Evolutionary conservation across 2,888 invertebrate species (phyloP).

Genomic region (Lycocerus yunnanus): DNA sequence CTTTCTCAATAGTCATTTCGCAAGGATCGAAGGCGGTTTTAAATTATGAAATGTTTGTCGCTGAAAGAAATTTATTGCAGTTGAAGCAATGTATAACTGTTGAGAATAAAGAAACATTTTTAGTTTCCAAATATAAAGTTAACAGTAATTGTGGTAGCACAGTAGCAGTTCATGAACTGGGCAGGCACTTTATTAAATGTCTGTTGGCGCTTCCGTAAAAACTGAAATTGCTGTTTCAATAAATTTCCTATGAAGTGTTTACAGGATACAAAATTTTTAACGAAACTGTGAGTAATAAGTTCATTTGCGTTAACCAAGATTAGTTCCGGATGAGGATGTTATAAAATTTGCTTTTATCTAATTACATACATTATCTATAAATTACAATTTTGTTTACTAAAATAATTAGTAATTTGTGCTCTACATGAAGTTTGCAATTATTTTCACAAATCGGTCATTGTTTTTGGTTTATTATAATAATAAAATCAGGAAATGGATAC

Average conservation of each 20-base stretch:
- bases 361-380: background rate
- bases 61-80: too few species aligned
- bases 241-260: too few species aligned
- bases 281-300: background rate
- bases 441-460: background rate
- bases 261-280: background rate
- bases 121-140: background rate
- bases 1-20: too few species aligned
- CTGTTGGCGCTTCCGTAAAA: background rate
- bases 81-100: too few species aligned
- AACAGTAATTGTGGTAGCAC: background rate
- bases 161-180: background rate
- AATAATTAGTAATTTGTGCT: background rate
- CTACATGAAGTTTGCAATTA: background rate
- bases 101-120: background rate
- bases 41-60: too few species aligned
- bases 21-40: too few species aligned
- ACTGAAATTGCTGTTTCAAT: too few species aligned
- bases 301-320: background rate
- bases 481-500: background rate
- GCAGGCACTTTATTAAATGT: background rate
- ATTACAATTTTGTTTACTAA: background rate
- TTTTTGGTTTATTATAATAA: background rate
- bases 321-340: background rate
- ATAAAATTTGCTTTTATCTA: background rate